phyloP scores from a whole-genome alignment of 2,797 vertebrate species.

The Gadopsis bispinosus region DNA sequence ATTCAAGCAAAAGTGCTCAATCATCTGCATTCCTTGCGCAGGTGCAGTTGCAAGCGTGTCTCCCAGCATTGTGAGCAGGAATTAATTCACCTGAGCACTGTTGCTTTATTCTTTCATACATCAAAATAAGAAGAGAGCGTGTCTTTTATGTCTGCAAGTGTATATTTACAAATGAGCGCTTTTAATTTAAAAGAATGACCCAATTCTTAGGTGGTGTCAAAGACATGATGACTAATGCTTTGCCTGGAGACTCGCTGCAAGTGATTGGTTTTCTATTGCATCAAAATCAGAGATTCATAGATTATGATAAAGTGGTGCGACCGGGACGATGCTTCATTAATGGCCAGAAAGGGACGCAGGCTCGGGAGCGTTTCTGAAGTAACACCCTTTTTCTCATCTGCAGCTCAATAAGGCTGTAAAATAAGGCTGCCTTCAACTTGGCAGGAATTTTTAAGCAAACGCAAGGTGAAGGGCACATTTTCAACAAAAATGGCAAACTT shows the following conservation, averaged over 20 bases:
- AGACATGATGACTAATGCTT: slow-evolving; percentile 89
- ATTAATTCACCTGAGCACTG: slow-evolving; percentile 80
- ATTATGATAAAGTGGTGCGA: slow-evolving; percentile 86
- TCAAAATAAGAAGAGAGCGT: slow-evolving; percentile 83
- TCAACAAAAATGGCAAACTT: slow-evolving; percentile 49
- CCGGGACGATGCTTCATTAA: slow-evolving; percentile 83
- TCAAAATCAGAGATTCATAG: slow-evolving; percentile 89
- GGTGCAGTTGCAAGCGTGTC: slow-evolving; percentile 39
- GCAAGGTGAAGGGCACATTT: slow-evolving; percentile 52
- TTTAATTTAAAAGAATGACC: slow-evolving; percentile 90
- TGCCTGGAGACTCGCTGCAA: slow-evolving; percentile 84
- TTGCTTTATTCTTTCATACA: slow-evolving; percentile 85
- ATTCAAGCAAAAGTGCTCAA: slow-evolving; percentile 72
- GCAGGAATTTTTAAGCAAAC: slow-evolving; percentile 45
- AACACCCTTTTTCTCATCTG: slow-evolving; percentile 62
- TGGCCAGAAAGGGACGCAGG: slow-evolving; percentile 71
- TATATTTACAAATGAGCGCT: slow-evolving; percentile 88
- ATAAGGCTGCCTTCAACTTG: slow-evolving; percentile 43
- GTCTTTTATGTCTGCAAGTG: slow-evolving; percentile 79
- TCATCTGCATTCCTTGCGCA: slow-evolving; percentile 59
- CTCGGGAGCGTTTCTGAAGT: slow-evolving; percentile 60
- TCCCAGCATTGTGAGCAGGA: slow-evolving; percentile 43
- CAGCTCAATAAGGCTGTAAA: slow-evolving; percentile 56
- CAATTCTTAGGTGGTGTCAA: slow-evolving; percentile 86
- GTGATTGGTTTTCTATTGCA: slow-evolving; percentile 89